phyloP scores from a whole-genome alignment of 2,113 vertebrate genomes.

The Amia ocellicauda region DNA sequence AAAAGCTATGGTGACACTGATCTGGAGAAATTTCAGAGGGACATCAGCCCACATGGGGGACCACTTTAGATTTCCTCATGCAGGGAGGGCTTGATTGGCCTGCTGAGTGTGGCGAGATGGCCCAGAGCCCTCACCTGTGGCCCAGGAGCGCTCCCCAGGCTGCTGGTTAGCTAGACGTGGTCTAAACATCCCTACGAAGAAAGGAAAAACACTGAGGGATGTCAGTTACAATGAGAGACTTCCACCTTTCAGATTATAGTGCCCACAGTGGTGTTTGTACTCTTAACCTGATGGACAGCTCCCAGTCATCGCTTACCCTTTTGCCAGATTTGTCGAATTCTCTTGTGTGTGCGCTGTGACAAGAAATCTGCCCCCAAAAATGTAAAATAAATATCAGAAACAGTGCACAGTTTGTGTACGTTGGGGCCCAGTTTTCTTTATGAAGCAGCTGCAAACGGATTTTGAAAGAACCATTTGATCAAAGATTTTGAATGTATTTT shows the following conservation, averaged over 20 bases:
- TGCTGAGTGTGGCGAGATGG: conserved; percentile 78
- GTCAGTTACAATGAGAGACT: conserved; percentile 58
- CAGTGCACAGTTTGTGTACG: no score
- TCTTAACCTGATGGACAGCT: conserved; percentile 65
- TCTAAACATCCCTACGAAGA: conserved; percentile 63
- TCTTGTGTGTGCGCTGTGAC: no score
- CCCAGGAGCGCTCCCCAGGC: conserved; percentile 72
- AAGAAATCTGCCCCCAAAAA: no score
- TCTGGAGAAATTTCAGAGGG: conserved; percentile 87
- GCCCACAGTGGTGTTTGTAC: conserved; percentile 62
- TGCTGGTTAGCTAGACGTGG: conserved; percentile 68
- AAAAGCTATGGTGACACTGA: conserved; percentile 76
- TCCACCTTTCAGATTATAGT: conserved; percentile 65
- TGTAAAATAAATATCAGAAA: no score
- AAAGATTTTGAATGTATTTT: no score
- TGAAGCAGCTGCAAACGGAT: no score
- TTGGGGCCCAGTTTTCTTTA: no score
- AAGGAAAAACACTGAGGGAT: conserved; percentile 54
- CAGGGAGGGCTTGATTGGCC: conserved; percentile 85
- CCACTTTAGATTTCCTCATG: conserved; percentile 71
- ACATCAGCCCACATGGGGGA: conserved; percentile 65
- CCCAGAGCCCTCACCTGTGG: conserved; percentile 83
- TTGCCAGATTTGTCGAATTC: conserved; percentile 42
- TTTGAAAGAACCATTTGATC: no score
- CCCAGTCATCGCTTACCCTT: conserved; percentile 59